Evolutionary conservation across 2,113 vertebrate species (phyloP).

Genomic region (Myocastor coypus): DNA sequence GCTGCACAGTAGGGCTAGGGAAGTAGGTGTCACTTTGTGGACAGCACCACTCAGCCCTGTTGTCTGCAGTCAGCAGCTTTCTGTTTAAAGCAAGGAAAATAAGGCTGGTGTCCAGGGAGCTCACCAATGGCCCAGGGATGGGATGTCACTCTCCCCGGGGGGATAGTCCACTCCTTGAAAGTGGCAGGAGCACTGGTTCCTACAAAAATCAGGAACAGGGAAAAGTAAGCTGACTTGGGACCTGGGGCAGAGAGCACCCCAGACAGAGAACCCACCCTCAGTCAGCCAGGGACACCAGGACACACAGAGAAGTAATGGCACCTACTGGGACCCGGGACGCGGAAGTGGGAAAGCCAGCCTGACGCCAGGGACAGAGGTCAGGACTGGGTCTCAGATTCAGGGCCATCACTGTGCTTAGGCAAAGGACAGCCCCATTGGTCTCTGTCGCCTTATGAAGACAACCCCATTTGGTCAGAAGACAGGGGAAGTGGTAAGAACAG

Average conservation of each 20-base stretch:
- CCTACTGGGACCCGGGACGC: background rate
- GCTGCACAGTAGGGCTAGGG: background rate
- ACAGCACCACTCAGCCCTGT: background rate
- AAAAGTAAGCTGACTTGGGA: background rate
- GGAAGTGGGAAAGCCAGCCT: background rate
- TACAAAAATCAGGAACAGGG: slow-evolving; percentile 72
- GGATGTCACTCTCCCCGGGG: slow-evolving; percentile 94
- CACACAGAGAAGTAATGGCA: background rate
- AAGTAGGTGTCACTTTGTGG: accelerated
- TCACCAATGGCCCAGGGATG: slow-evolving; percentile 96
- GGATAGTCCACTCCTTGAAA: slow-evolving; percentile 94
- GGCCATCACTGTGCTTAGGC: background rate
- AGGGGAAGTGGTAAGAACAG: background rate
- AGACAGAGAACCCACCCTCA: background rate
- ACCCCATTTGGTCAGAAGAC: background rate
- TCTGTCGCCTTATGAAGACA: background rate
- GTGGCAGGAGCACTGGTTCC: slow-evolving; percentile 95
- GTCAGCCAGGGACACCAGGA: background rate
- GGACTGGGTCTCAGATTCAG: background rate
- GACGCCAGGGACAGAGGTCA: background rate
- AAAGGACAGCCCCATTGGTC: background rate
- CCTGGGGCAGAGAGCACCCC: background rate
- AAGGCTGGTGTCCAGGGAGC: slow-evolving; percentile 53
- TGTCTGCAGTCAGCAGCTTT: background rate
- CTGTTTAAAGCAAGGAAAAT: background rate